Evolutionary conservation across 2,888 invertebrate species (phyloP).

Genomic region (Calameuta filiformis): DNA sequence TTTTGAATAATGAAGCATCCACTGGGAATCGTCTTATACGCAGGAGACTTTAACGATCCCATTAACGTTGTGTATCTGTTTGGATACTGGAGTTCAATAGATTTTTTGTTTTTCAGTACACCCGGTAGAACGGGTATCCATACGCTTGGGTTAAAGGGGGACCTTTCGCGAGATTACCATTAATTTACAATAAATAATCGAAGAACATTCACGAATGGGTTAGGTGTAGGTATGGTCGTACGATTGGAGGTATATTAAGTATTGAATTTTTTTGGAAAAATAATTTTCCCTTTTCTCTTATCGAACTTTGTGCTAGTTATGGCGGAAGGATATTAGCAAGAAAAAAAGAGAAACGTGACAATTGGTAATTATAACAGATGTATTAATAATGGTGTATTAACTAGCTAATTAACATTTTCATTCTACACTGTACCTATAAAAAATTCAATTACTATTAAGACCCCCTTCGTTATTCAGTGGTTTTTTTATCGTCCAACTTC

Average conservation of each 20-base stretch:
- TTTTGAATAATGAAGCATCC: not conserved
- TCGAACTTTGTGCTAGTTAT: not conserved
- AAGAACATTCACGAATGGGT: not conserved
- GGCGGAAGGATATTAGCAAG: not conserved
- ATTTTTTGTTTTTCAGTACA: not conserved
- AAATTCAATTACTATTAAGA: not conserved
- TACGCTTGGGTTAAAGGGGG: not conserved
- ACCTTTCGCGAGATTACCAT: not conserved
- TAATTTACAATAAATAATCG: not conserved
- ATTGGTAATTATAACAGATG: not conserved
- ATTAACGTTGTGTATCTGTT: slow-evolving; percentile 14
- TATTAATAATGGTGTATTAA: not conserved
- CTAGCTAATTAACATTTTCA: not conserved
- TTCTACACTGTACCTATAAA: not conserved
- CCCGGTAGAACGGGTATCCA: not conserved
- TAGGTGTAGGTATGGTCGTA: not conserved
- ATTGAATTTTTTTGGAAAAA: not conserved
- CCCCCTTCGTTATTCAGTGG: not conserved
- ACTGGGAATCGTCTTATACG: not conserved
- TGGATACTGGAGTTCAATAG: not conserved
- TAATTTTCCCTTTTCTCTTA: not conserved
- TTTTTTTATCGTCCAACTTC: not conserved
- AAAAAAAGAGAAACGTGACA: not conserved
- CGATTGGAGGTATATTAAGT: not conserved
- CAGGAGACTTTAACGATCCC: slow-evolving; percentile 37